Evolutionary conservation across 2,888 invertebrate genomes (phyloP).

Genomic region (Steinernema carpocapsae): DNA sequence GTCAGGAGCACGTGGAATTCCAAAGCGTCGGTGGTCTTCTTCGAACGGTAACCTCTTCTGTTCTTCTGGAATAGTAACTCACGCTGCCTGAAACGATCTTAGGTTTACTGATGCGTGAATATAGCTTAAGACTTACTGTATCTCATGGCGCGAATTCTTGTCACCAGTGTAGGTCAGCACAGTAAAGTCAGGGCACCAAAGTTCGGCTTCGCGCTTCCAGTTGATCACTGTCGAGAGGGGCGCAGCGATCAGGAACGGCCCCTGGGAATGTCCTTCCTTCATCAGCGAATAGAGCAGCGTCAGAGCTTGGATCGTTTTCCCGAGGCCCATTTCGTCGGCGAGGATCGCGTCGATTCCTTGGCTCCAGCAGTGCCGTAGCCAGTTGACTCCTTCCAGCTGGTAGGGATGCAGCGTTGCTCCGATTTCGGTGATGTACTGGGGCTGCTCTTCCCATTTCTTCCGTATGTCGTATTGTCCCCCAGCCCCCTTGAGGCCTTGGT

Average conservation of each 20-base stretch:
- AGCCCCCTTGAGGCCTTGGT: no score
- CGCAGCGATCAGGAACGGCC: slow-evolving; percentile 77
- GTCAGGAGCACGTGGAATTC: slow-evolving; percentile 97
- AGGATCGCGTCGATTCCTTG: slow-evolving; percentile 95
- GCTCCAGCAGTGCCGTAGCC: slow-evolving; percentile 67
- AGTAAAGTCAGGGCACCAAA: slow-evolving; percentile 99
- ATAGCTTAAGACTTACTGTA: slow-evolving; percentile 67
- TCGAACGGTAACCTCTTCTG: slow-evolving; percentile 81
- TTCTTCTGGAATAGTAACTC: slow-evolving; percentile 94
- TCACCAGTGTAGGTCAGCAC: slow-evolving; percentile 83
- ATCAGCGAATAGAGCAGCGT: slow-evolving; percentile 96
- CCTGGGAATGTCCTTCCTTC: slow-evolving; percentile 89
- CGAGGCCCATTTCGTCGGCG: slow-evolving; percentile 94
- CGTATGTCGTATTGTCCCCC: no score
- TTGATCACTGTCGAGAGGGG: slow-evolving; percentile 98
- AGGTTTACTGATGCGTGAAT: no score
- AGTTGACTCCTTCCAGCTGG: slow-evolving; percentile 80
- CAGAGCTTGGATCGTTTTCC: slow-evolving; percentile 99
- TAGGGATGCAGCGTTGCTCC: slow-evolving; percentile 96
- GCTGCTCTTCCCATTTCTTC: slow-evolving; percentile 92
- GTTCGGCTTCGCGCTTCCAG: slow-evolving; percentile 99
- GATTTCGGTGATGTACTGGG: slow-evolving; percentile 84
- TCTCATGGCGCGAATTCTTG: slow-evolving; percentile 86
- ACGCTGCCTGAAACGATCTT: slow-evolving; percentile 87
- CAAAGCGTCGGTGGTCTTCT: slow-evolving; percentile 70